phyloP scores from a whole-genome alignment of 2,113 vertebrate genomes.

The Atrichornis clamosus region DNA sequence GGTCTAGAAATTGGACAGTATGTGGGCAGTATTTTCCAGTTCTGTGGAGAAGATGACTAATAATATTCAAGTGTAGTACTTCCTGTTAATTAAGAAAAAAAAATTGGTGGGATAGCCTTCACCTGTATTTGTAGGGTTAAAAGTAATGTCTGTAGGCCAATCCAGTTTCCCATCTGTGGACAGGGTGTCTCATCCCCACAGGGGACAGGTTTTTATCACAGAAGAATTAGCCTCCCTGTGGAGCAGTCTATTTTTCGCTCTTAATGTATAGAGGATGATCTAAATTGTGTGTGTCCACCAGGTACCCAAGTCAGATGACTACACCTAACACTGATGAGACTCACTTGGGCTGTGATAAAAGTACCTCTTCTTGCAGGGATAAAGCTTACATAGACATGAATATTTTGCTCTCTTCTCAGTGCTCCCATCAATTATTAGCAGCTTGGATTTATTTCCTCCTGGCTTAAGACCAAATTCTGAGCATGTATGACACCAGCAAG shows the following conservation, averaged over 20 bases:
- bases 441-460: neutral
- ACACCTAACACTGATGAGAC: neutral
- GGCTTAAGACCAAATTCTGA: neutral
- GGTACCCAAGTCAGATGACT: neutral
- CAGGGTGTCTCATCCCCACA: rapidly evolving
- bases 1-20: neutral
- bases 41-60: neutral
- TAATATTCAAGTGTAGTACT: neutral
- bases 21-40: neutral
- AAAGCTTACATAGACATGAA: neutral
- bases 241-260: neutral
- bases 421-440: neutral
- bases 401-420: neutral
- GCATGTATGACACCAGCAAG: neutral
- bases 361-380: neutral
- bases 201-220: neutral
- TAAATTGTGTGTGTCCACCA: neutral
- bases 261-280: rapidly evolving
- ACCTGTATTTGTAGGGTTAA: neutral
- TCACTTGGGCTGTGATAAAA: neutral
- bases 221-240: rapidly evolving
- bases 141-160: neutral
- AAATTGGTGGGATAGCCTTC: neutral
- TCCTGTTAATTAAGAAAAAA: neutral
- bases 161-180: rapidly evolving